Base-by-base conservation (phyloP, 2,888 invertebrate genomes). In the Papilio gigon region DNA sequence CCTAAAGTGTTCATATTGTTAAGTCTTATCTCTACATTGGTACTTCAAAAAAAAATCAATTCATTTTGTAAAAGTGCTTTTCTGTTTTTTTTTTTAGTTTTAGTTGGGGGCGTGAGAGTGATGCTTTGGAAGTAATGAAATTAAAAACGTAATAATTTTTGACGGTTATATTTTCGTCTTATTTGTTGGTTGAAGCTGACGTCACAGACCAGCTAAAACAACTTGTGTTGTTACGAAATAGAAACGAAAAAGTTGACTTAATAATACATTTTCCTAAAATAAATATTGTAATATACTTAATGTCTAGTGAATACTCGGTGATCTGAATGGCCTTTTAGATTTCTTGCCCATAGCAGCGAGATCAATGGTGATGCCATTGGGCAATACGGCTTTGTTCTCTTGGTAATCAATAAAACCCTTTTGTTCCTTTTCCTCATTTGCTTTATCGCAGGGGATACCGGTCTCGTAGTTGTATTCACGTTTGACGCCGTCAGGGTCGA, bases 381-480 rank as follows among this genome's bases (percentile, higher is more conserved):
- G 95, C 70, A 95, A 87, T 27, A 95, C 94, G 61, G 95, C 94
- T 80, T 94, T 95, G 80, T 95, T 95, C 83, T 94, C 95, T 82
- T 95, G 94, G 78, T 95, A 95, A 84, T 95, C 95, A 72, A 95
- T 93, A 78, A 95, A 95, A 27, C 95, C 95, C 73, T 93, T 92
- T 72, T 94, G 93, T 70, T 93, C 92, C 71, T 93, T 86, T 11
- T 92, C 89, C 53, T 93, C 90, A 75, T 92, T 92, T 37, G 87
- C 84, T 79, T 93, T 93, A 81, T 94, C 94, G 76, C 95, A 96
- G 71, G 91, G 94, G 75, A 95, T 96, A 56, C 97, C 97, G 22
- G 96, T 96, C 84, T 95, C 96, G 81, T 97, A 97, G 73, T 94
- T 94, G 85, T 96, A 97, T 82, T 97, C 96, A 9, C 97, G 94